Evolutionary conservation across 1,140 invertebrate genomes (phyloP), one percentile per base, ranked within the genome.

Genomic region (Pseudachorutes palmiensis): DNA sequence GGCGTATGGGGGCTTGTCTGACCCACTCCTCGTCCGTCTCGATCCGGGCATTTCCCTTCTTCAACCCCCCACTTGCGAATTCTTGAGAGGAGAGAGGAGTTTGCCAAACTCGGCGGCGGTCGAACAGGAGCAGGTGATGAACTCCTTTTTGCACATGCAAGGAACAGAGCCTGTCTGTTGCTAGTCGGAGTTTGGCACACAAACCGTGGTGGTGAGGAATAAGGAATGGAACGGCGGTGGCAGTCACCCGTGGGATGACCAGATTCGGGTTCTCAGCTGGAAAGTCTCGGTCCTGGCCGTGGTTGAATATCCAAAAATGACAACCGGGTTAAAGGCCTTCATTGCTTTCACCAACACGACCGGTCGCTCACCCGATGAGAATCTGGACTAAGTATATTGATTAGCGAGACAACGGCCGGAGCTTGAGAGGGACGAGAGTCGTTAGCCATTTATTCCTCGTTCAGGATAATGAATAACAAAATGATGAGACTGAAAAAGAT

Each of bases 401-500:
- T 45, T 45, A 45, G 36, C 36, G 19, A 45, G n/a, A n/a, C n/a
- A n/a, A n/a, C n/a, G n/a, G n/a, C n/a, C 36, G 19, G 36, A 12
- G 36, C 19, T 45, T 12, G 19, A 22, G 51, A 55, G 14, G 9
- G 24, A 55, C 12, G 24, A 55, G 36, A 41, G 24, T 55, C 51
- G 51, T 55, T 55, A 55, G 51, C 24, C 51, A 55, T 55, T 55
- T 55, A 55, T 55, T 55, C 51, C 51, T 24, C 12, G 9, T 55
- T 12, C 36, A 45, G 36, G 51, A 55, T 55, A 55, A 55, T 26
- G 51, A 55, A 55, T 55, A 55, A 55, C 51, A 24, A 55, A 55
- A 55, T 55, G 24, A 55, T 9, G 36, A 55, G 12, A 55, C 51
- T 55, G 9, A 45, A 55, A 55, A 55, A 55, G 12, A 9, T 55